These are phyloP conservation scores for Carpatolechia fugitivella DNA, from an alignment of 2,888 invertebrate species.

Conservation along the genomic window DNA sequence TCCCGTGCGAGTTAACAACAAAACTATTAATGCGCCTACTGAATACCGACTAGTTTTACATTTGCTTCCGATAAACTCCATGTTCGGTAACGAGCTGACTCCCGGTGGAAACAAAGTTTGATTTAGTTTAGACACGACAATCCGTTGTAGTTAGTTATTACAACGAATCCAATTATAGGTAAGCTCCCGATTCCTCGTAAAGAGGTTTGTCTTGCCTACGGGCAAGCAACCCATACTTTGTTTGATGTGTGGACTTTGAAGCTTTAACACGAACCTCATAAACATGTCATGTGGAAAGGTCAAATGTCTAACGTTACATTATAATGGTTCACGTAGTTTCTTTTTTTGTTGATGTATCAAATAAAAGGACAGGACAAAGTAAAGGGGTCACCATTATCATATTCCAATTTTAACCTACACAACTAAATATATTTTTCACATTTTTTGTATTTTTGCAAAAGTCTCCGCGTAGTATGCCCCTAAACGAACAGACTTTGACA, in stretches of 20 bases:
- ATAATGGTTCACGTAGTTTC: too few species aligned
- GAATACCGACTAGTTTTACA: not conserved
- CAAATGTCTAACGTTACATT: not conserved
- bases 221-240: slow-evolving; percentile 19
- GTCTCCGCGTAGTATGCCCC: too few species aligned
- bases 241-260: slow-evolving; percentile 33
- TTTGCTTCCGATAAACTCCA: not conserved
- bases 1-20: not conserved
- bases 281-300: not conserved
- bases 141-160: slow-evolving; percentile 57
- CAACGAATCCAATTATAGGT: slow-evolving; percentile 58
- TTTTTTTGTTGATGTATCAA: too few species aligned
- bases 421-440: too few species aligned
- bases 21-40: not conserved
- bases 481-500: too few species aligned
- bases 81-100: slow-evolving; percentile 25
- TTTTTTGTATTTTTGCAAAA: too few species aligned
- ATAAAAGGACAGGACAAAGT: too few species aligned
- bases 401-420: too few species aligned
- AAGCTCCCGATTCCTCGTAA: slow-evolving; percentile 22
- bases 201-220: slow-evolving; percentile 13
- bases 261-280: slow-evolving; percentile 18
- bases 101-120: slow-evolving; percentile 70
- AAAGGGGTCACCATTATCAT: too few species aligned
- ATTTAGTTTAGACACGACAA: slow-evolving; percentile 71